Evolutionary conservation across 1,140 invertebrate species (phyloP).

Genomic region (Maconellicoccus hirsutus): DNA sequence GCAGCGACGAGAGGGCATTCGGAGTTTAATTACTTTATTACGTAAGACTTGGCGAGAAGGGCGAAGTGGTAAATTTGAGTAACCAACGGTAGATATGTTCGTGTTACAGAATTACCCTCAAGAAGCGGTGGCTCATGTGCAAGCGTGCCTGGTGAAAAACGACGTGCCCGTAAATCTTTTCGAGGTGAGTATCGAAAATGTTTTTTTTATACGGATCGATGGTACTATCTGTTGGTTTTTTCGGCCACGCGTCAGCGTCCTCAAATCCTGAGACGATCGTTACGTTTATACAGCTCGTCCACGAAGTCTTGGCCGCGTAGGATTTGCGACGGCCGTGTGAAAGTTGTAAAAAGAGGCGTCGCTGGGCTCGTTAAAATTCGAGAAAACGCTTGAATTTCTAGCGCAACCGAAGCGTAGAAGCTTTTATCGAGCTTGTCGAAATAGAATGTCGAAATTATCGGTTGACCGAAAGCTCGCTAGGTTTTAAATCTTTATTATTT

Average conservation of each 20-base stretch:
- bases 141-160: slow-evolving; percentile 94
- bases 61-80: too few species aligned
- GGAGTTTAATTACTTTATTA: too few species aligned
- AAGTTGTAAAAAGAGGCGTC: not conserved
- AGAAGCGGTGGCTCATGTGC: slow-evolving; percentile 91
- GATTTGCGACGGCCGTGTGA: too few species aligned
- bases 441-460: not conserved
- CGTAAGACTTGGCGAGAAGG: too few species aligned
- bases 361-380: not conserved
- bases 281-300: too few species aligned
- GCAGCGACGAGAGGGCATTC: too few species aligned
- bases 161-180: slow-evolving; percentile 93
- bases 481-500: not conserved
- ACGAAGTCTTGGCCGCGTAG: too few species aligned
- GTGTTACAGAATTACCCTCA: slow-evolving; percentile 85
- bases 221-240: too few species aligned
- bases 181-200: slow-evolving; percentile 55
- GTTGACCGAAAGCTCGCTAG: not conserved
- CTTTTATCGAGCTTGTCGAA: not conserved
- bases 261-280: too few species aligned
- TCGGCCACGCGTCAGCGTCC: too few species aligned
- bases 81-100: not conserved
- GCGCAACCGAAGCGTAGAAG: not conserved
- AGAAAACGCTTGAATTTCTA: not conserved
- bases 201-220: not conserved